Conservation (phyloP, 2,797 vertebrate genomes). For the Astyanax mexicanus region DNA sequence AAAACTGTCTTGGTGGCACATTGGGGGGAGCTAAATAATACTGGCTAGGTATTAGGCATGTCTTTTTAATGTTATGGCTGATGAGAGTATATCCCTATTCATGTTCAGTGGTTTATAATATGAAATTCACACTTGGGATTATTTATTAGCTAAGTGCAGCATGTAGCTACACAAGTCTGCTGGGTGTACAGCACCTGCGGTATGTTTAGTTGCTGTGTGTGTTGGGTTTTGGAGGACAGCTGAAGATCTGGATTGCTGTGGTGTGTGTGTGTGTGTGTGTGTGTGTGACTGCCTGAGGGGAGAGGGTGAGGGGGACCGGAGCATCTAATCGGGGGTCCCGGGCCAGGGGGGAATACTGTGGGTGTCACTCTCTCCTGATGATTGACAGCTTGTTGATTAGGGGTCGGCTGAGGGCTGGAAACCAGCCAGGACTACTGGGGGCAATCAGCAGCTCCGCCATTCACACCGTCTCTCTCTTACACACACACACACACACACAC, state of each 20-base stretch:
- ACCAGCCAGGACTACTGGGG: constrained; percentile 84
- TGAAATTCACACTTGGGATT: background rate
- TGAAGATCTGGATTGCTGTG: constrained; percentile 10
- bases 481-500: constrained; percentile 32
- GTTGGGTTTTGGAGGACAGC: background rate
- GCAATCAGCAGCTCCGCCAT: constrained; percentile 55
- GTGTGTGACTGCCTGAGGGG: constrained; percentile 21
- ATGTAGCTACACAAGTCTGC: constrained; percentile 13
- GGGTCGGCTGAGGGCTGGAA: constrained; percentile 85
- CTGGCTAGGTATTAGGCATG: no score
- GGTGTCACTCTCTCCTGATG: constrained; percentile 77
- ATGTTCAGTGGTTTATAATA: background rate
- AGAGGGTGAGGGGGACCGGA: constrained; percentile 76
- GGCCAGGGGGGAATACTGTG: constrained; percentile 85
- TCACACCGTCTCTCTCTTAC: constrained; percentile 24
- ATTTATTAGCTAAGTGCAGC: constrained; percentile 5
- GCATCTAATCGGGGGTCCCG: constrained; percentile 83
- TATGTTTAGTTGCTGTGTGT: no score
- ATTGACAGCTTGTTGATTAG: constrained; percentile 91
- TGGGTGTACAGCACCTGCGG: no score
- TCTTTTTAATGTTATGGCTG: no score
- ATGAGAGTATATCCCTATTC: no score
- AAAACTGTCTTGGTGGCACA: no score
- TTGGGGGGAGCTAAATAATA: no score
- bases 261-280: no score